Conservation (phyloP, 1,140 invertebrate genomes). For the Trichonephila inaurata region DNA sequence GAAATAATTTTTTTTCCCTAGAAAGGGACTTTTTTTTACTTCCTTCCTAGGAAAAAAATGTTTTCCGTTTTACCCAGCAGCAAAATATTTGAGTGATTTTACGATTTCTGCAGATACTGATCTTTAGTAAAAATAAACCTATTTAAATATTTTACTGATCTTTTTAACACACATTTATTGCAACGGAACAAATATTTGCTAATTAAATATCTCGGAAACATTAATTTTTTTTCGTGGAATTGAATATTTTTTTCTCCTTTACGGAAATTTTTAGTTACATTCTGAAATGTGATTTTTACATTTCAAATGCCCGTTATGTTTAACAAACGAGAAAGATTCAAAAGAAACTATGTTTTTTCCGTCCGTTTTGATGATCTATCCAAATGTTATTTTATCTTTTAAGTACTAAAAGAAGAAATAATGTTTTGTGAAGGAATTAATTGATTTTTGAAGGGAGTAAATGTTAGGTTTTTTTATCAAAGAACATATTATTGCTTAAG, state of each 20-base stretch:
- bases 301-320: too few relatives aligned
- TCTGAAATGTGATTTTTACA: background rate
- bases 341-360: too few relatives aligned
- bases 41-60: background rate
- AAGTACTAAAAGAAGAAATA: too few relatives aligned
- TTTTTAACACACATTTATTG: background rate
- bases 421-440: too few relatives aligned
- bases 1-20: background rate
- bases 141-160: background rate
- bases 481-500: too few relatives aligned
- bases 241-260: background rate
- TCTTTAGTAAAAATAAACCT: background rate
- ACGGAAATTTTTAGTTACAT: background rate
- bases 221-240: background rate
- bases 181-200: background rate
- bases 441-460: too few relatives aligned
- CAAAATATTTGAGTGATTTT: conserved; percentile 25
- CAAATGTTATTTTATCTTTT: too few relatives aligned
- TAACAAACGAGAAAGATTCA: too few relatives aligned
- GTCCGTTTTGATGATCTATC: too few relatives aligned
- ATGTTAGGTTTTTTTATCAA: too few relatives aligned
- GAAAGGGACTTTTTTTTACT: background rate
- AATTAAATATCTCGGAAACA: background rate
- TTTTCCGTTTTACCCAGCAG: background rate
- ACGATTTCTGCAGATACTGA: background rate